Evolutionary conservation across 2,113 vertebrate species (phyloP).

Genomic region (Hyperopisus bebe): DNA sequence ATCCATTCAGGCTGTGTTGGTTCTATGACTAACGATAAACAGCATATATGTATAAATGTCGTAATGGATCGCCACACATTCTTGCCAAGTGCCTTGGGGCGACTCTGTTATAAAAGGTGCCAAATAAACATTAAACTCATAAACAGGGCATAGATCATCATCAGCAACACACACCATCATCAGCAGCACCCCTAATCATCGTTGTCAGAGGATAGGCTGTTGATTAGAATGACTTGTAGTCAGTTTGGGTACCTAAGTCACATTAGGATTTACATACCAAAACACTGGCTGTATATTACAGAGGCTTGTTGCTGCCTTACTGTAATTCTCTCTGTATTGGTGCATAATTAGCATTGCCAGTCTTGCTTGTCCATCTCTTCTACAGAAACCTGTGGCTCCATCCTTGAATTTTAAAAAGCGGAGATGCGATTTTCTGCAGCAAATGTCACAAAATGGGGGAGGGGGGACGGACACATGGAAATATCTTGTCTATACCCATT

Average conservation of each 20-base stretch:
- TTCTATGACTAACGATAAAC: neutral
- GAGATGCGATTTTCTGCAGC: slow-evolving; percentile 51
- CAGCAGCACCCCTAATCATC: neutral
- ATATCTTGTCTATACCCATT: slow-evolving; percentile 41
- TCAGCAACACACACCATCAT: neutral
- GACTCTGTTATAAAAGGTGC: neutral
- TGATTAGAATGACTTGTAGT: neutral
- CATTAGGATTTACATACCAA: neutral
- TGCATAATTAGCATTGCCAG: neutral
- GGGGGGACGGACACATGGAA: slow-evolving; percentile 42
- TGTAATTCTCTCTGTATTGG: neutral
- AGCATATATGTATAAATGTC: neutral
- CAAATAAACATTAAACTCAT: neutral
- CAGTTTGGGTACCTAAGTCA: neutral
- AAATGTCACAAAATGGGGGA: slow-evolving; percentile 48
- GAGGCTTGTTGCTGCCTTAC: neutral
- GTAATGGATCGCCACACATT: neutral
- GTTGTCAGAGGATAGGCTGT: neutral
- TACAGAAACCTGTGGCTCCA: slow-evolving; percentile 26
- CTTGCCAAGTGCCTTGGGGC: neutral
- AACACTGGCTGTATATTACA: neutral
- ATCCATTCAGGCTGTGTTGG: neutral
- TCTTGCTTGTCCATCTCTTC: neutral
- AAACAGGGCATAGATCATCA: neutral
- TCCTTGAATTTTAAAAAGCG: slow-evolving; percentile 39